Evolutionary conservation across 35 echinoderm and acorn worm genomes (phyloP), one percentile per base, ranked within the genome.

Genomic region (Heliocidaris tuberculata): DNA sequence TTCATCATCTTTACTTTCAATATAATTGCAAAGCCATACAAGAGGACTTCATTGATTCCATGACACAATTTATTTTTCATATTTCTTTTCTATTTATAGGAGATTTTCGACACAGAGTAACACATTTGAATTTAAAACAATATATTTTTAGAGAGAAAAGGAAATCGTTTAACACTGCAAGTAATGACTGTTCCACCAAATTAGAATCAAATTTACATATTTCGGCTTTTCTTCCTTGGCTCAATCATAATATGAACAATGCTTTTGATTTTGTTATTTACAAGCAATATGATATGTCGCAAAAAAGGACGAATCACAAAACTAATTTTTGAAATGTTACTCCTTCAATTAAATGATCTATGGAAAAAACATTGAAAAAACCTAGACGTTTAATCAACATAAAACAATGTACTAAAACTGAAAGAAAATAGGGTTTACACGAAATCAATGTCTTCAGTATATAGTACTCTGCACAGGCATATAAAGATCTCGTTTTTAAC

Each of bases 31-130:
- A 42, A 56, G 8, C 15, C 52, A 13, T 56, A 56, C 10, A 56
- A 56, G 10, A 13, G 52, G 15, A 56, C 7, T 78, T 7, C 2
- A 7, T 78, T 78, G 21, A 78, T 78, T 78, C 35, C 65, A 78
- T 78, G 27, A 78, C 65, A 56, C 52, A 78, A 27, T 78, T 78
- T 78, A 78, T 78, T 78, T 78, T 78, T 78, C 65, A 78, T 78
- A 78, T 78, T 78, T 78, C 65, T 78, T 71, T 78, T 78, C 65
- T 78, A 78, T 78, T n/a, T 78, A 78, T 78, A 78, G 65, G 65
- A 78, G 65, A 24, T 21, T 78, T 78, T 78, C 27, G 65, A 78
- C 65, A 78, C 17, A 78, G 65, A 27, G 0, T 78, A 78, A 78
- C 65, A n/a, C 65, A 78, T 42, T 42, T 42, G 35, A 42, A n/a